Percentiles rank a stretch among this genome's conserved stretches.
Evolutionary conservation across 2,888 invertebrate species (phyloP).

Genomic region (Aethes cnicana): DNA sequence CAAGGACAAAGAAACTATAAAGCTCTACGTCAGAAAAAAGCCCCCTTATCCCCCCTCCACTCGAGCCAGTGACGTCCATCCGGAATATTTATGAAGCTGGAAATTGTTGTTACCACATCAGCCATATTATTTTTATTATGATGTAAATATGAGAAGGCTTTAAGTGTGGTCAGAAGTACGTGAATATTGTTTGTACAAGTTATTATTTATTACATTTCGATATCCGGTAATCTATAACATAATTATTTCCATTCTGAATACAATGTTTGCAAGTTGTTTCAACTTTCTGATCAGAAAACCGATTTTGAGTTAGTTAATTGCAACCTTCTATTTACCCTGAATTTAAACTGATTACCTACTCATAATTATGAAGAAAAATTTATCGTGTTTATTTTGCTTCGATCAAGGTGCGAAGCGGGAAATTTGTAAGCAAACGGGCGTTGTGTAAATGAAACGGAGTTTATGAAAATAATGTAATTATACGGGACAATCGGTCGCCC

Average conservation of each 20-base stretch:
- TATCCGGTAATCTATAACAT: too few relatives aligned
- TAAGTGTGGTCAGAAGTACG: conserved; percentile 28
- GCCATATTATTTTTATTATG: conserved; percentile 30
- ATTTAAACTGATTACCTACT: background rate
- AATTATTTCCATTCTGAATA: conserved; percentile 8
- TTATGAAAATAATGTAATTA: conserved; percentile 27
- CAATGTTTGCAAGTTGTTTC: conserved; percentile 6
- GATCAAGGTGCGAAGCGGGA: too few relatives aligned
- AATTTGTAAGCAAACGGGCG: conserved; percentile 14
- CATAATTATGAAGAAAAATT: background rate
- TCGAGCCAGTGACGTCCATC: conserved; percentile 28
- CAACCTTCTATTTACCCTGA: too few relatives aligned
- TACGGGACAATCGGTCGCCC: conserved; percentile 14
- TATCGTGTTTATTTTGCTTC: background rate
- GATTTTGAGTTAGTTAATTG: too few relatives aligned
- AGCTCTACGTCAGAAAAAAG: conserved; percentile 27
- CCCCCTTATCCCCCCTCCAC: conserved; percentile 27
- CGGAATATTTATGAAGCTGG: conserved; percentile 31
- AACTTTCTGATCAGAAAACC: background rate
- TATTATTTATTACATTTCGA: conserved; percentile 24
- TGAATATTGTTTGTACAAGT: conserved; percentile 24
- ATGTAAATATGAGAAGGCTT: conserved; percentile 30
- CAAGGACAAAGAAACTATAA: conserved; percentile 29
- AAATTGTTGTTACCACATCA: conserved; percentile 30
- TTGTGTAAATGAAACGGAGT: conserved; percentile 4